Base-by-base conservation (phyloP, 2,113 vertebrate species). In the Lethenteron reissneri region DNA sequence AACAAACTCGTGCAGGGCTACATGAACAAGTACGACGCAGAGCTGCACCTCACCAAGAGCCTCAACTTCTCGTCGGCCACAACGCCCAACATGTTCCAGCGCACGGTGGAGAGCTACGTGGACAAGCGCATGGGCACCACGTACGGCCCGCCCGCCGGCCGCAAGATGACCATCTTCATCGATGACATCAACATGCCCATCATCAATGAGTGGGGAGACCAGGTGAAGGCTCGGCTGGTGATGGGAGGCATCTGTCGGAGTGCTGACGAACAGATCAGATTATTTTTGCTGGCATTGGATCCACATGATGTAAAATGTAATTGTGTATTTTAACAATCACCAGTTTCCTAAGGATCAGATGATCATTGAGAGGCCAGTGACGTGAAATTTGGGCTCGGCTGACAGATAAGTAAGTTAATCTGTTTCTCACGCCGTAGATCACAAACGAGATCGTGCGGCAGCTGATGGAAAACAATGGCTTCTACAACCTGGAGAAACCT, bases 181-280 rank as follows among this genome's bases (percentile, higher is more conserved):
- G 87, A 88, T 76, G 87, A 88, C 78, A 83, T 88, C 78, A 88
- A 87, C 78, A 88, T 88, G 86, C 87, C 87, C 19, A 71, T 84
- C n/a, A 85, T 88, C 77, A 88, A 88, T 71, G 84, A 87, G 72
- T 88, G 86, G 87, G 87, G 87, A 4, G 87, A 88, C 77, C 86
- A 88, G 86, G 86, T 87, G 74, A 75, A 77, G 72, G 12, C 64
- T 72, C 60, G 21, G 41, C 41, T 41, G 41, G 41, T 41, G 4
- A 41, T 41, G 71, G 56, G n/a, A 41, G 41, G 6, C 41, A 41
- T 41, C 41, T 41, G 41, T 41, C 6, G 41, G 41, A 41, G 5
- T 41, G 19, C 6, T 72, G 71, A 21, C 17, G 14, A n/a, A 56
- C 19, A 41, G 41, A 41, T 7, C 41, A 5, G 41, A 41, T 41